Percentiles rank a stretch among this genome's conserved stretches.
Evolutionary conservation across 1,140 invertebrate genomes (phyloP).

Genomic region (Aphelenchoides besseyi): DNA sequence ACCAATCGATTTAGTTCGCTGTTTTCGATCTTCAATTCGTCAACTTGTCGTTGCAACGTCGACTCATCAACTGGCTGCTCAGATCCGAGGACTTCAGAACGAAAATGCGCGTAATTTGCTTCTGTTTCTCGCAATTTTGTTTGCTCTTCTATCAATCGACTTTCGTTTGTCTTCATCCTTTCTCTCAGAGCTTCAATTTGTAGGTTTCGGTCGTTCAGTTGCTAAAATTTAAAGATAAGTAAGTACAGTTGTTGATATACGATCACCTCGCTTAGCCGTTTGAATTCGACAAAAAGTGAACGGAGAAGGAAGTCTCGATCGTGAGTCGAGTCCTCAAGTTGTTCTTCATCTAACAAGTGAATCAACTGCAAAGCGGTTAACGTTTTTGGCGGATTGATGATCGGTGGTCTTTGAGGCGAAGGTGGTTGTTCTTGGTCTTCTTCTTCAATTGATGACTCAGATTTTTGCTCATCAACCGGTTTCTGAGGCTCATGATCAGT

Average conservation of each 20-base stretch:
- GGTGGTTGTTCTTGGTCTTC: background rate
- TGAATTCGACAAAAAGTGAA: constrained; percentile 10
- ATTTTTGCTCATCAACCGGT: constrained; percentile 10
- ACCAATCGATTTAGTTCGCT: constrained; percentile 37
- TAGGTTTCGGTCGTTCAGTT: background rate
- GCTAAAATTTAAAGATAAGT: background rate
- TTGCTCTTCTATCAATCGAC: background rate
- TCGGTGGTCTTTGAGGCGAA: no score
- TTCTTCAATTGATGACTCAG: background rate
- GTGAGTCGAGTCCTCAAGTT: background rate
- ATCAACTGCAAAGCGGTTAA: constrained; percentile 3
- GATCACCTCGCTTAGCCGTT: background rate
- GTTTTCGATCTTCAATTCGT: constrained; percentile 38
- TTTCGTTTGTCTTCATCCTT: background rate
- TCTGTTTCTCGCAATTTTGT: background rate
- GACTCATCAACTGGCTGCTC: background rate
- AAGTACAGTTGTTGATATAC: background rate
- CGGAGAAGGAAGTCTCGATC: background rate
- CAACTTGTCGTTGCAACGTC: background rate
- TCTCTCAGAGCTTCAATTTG: background rate
- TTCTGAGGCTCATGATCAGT: constrained; percentile 10
- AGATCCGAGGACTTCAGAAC: background rate
- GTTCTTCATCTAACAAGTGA: background rate
- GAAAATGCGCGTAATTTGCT: background rate
- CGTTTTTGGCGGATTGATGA: background rate